phyloP scores from a whole-genome alignment of 2,888 invertebrate species.

The Willowsia nigromaculata region DNA sequence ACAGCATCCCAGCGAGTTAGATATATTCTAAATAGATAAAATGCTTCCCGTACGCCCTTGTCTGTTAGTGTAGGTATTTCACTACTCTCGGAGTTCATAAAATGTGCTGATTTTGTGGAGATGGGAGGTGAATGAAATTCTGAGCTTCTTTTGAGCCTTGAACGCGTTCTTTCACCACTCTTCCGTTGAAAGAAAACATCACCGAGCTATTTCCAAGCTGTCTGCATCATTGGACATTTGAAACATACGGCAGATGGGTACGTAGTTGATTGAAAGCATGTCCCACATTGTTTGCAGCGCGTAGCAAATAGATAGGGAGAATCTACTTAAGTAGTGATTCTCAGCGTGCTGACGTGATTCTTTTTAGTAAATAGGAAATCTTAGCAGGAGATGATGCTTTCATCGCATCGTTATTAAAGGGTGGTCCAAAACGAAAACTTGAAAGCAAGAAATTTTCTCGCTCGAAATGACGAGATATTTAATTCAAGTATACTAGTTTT shows the following conservation, averaged over 20 bases:
- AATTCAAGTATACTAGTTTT: background rate
- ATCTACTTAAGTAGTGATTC: too few species aligned
- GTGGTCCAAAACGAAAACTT: too few species aligned
- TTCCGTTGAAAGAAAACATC: background rate
- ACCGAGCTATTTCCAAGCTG: background rate
- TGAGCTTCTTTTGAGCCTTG: slow-evolving; percentile 3
- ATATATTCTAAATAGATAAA: background rate
- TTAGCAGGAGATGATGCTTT: too few species aligned
- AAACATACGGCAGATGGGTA: background rate
- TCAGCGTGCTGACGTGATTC: too few species aligned
- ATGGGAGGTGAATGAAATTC: background rate
- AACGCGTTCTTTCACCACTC: background rate
- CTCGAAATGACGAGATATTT: too few species aligned
- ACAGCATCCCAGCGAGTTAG: background rate
- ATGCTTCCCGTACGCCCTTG: background rate
- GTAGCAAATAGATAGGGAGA: too few species aligned
- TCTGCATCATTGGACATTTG: background rate
- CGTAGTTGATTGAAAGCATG: background rate
- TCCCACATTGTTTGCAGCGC: too few species aligned
- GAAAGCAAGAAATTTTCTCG: too few species aligned
- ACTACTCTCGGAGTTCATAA: background rate
- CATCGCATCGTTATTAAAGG: too few species aligned
- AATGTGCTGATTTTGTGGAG: background rate
- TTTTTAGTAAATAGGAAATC: too few species aligned
- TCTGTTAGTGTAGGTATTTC: background rate